A percentile compares a stretch with the other conserved stretches of the same genome.
These are phyloP conservation scores for Periplaneta americana DNA, from an alignment of 1,140 invertebrate genomes.

Conservation along the genomic window DNA sequence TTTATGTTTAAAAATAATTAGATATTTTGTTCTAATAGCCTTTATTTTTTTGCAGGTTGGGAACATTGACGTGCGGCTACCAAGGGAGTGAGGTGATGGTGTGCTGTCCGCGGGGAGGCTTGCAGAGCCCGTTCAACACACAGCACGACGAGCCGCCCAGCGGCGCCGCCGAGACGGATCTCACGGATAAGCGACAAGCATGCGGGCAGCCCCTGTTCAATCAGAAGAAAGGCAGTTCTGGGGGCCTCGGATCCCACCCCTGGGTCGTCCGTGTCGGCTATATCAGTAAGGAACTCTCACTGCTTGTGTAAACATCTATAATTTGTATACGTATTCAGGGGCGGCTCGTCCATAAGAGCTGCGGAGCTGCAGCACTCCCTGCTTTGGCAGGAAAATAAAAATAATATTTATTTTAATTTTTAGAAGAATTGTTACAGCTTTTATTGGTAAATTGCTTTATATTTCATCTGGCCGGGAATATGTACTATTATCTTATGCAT, in stretches of 20 bases:
- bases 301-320: neutral
- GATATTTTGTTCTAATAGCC: neutral
- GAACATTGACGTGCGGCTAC: constrained; percentile 37
- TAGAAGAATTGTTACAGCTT: too few relatives aligned
- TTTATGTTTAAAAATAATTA: neutral
- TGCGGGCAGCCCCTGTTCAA: constrained; percentile 54
- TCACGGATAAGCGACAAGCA: constrained; percentile 2
- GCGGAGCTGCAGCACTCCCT: too few relatives aligned
- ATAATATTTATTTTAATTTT: too few relatives aligned
- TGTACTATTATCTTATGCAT: too few relatives aligned
- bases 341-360: too few relatives aligned
- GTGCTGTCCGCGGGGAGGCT: constrained; percentile 35
- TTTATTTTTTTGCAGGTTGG: constrained; percentile 29
- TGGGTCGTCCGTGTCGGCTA: constrained; percentile 61
- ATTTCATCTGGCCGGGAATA: too few relatives aligned
- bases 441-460: too few relatives aligned
- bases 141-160: too few relatives aligned
- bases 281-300: constrained; percentile 46
- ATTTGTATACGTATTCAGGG: too few relatives aligned
- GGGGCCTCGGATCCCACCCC: constrained; percentile 58
- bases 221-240: constrained; percentile 41
- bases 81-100: constrained; percentile 32
- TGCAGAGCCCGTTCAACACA: neutral
- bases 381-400: too few relatives aligned
- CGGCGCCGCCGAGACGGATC: neutral